Base-by-base conservation (phyloP, 2,888 invertebrate genomes). In the Cantharis rufa region DNA sequence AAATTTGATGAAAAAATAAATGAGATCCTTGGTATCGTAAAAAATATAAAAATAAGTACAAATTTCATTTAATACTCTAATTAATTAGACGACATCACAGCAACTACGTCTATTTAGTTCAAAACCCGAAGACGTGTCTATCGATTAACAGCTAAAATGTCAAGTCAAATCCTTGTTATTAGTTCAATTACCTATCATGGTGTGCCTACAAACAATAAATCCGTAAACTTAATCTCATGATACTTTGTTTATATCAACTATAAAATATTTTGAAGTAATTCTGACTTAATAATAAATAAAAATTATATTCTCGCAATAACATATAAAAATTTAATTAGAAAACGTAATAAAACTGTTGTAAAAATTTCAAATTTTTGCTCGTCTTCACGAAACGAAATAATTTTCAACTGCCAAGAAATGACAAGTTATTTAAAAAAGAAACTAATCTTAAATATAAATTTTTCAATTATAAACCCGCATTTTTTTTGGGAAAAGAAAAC, bases 131-230 rank as follows among this genome's bases (percentile, higher is more conserved):
- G 64, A 66, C 64, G 64, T 66, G 21, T 66, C 24, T 21, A 66
- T 66, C 64, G 64, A 66, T 66, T 66, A 21, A 18, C 18, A 24
- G 64, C 64, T 66, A 66, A 66, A 66, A 66, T 66, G 64, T 66
- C 64, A 66, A 66, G 64, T 66, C 24, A 66, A 66, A 66, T 66
- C 64, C 64, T 66, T 24, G 64, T 66, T 66, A 66, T 66, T 16
- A 66, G 64, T 66, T 18, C 18, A 66, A 66, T 66, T 66, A 66
- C 64, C 64, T 66, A 16, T 15, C 18, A 66, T 24, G 24, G 64
- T 66, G 24, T 48, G 48, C 48, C 48, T 48, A 48, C 48, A 48
- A 48, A 48, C 48, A 48, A 48, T 48, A 48, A 48, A 48, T 48
- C n/a, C 48, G 48, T 48, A n/a, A 48, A 48, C 48, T n/a, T 48